A percentile compares a stretch with the other conserved stretches of the same genome.
Evolutionary conservation across 2,113 vertebrate genomes (phyloP).

Genomic region (Prolemur simus): DNA sequence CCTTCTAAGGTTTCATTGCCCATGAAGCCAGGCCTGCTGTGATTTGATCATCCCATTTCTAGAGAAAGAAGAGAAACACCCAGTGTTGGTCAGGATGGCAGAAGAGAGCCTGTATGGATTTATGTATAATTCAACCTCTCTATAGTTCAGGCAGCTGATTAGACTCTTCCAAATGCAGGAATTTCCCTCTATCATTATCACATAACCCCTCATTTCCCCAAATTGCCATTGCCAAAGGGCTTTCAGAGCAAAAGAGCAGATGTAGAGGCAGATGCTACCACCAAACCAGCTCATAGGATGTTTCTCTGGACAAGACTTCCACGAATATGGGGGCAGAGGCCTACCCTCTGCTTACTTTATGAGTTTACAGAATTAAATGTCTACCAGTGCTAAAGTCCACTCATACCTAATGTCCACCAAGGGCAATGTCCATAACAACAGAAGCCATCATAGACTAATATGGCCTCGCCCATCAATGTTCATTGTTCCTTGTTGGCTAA

Average conservation of each 20-base stretch:
- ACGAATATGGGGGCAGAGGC: neutral
- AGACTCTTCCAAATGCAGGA: neutral
- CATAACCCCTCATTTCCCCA: neutral
- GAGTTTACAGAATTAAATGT: neutral
- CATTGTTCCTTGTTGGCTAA: neutral
- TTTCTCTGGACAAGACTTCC: neutral
- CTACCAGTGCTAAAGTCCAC: neutral
- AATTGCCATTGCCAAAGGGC: neutral
- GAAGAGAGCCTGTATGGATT: neutral
- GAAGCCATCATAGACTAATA: neutral
- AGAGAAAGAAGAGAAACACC: neutral
- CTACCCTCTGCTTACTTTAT: neutral
- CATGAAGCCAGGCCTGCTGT: neutral
- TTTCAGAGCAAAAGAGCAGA: neutral
- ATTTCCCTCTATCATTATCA: neutral
- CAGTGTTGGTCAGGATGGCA: neutral
- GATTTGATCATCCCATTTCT: neutral
- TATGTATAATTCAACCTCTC: neutral
- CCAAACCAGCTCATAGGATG: neutral
- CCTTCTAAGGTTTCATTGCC: neutral
- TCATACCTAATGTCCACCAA: neutral
- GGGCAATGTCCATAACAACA: neutral
- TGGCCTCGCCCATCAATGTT: neutral
- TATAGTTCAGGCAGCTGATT: neutral
- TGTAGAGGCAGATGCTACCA: neutral